Evolutionary conservation across 2,113 vertebrate species (phyloP).

Genomic region (Platichthys flesus): DNA sequence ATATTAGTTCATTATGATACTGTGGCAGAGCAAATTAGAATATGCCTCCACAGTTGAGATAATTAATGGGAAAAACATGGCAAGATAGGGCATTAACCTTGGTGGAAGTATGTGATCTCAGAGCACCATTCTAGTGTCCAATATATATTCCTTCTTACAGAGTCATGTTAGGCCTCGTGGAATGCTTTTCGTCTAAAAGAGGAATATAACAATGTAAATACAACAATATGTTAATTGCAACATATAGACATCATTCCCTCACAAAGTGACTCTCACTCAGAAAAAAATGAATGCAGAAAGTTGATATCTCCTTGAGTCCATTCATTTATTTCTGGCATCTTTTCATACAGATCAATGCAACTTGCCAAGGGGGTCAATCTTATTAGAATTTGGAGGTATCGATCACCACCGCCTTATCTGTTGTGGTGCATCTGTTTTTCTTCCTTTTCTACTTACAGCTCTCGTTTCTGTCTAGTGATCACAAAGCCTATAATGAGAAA

Average conservation of each 20-base stretch:
- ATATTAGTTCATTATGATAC: no score
- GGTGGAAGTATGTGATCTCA: no score
- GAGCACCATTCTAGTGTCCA: no score
- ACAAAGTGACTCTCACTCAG: background rate
- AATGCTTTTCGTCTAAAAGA: no score
- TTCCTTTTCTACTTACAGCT: constrained; percentile 47
- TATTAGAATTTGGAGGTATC: constrained; percentile 70
- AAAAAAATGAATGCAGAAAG: constrained; percentile 49
- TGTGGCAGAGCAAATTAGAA: no score
- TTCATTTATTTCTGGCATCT: constrained; percentile 56
- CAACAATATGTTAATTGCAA: no score
- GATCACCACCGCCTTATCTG: constrained; percentile 68
- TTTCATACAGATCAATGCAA: constrained; percentile 59
- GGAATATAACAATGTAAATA: background rate
- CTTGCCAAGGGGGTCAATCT: constrained; percentile 65
- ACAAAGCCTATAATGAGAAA: constrained; percentile 67
- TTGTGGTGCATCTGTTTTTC: constrained; percentile 51
- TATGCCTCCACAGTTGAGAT: no score
- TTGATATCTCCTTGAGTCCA: constrained; percentile 34
- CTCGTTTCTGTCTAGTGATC: constrained; percentile 54
- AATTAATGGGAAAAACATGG: no score
- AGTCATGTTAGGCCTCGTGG: no score
- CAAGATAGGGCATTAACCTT: no score
- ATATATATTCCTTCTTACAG: no score
- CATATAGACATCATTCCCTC: background rate